A percentile compares a stretch with the other conserved stretches of the same genome.
Evolutionary conservation across 2,888 invertebrate species (phyloP).

Genomic region (Drosophila vallismaia): DNA sequence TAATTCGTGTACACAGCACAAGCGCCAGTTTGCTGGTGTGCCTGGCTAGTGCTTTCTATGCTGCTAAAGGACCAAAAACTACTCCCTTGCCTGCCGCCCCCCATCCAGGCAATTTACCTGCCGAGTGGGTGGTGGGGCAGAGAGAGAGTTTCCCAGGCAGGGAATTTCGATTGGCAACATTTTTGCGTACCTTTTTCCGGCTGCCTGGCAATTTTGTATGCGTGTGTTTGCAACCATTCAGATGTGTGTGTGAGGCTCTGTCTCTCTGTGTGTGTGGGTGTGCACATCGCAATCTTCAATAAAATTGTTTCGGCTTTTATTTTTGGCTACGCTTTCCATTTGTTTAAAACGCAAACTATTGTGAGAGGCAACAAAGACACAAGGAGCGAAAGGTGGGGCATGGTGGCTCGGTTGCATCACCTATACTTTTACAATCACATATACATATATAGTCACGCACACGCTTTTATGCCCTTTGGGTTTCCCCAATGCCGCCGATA

Average conservation of each 20-base stretch:
- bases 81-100: background rate
- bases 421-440: constrained; percentile 7
- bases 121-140: constrained; percentile 7
- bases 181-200: constrained; percentile 74
- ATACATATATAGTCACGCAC: constrained; percentile 24
- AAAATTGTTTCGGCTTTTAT: constrained; percentile 72
- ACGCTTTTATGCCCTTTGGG: constrained; percentile 53
- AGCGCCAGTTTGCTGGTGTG: constrained; percentile 16
- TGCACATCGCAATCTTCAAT: constrained; percentile 75
- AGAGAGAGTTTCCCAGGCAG: constrained; percentile 34
- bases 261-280: constrained; percentile 15
- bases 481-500: constrained; percentile 25
- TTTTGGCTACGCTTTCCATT: constrained; percentile 72
- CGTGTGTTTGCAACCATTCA: constrained; percentile 13
- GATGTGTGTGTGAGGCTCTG: constrained; percentile 13
- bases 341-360: constrained; percentile 80
- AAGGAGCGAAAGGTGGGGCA: constrained; percentile 4
- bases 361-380: constrained; percentile 51
- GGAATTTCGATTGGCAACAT: constrained; percentile 73
- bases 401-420: constrained; percentile 13
- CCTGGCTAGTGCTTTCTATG: constrained; percentile 20
- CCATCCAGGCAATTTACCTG: background rate
- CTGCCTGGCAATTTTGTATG: constrained; percentile 40
- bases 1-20: constrained; percentile 65
- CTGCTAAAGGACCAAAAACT: constrained; percentile 15